Evolutionary conservation across 2,797 vertebrate genomes (phyloP).

Genomic region (Heteromormyrus szaboi): DNA sequence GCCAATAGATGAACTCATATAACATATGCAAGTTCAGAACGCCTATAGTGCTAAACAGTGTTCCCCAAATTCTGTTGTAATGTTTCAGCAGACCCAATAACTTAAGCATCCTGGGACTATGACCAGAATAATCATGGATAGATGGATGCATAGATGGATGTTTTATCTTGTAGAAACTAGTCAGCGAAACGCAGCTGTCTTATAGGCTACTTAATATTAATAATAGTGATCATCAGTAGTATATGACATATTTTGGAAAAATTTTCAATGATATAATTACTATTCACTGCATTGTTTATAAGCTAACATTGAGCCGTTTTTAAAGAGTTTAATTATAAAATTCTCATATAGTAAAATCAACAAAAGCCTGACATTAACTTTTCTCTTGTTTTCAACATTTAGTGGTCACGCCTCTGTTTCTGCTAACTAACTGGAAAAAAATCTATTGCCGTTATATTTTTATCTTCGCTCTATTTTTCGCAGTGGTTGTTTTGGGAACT

Average conservation of each 20-base stretch:
- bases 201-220: neutral
- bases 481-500: slow-evolving; percentile 64
- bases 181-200: neutral
- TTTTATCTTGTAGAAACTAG: neutral
- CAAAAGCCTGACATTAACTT: neutral
- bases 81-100: neutral
- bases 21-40: neutral
- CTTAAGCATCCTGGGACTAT: neutral
- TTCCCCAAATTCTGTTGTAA: neutral
- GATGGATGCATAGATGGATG: neutral
- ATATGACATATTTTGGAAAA: neutral
- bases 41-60: neutral
- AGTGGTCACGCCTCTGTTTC: slow-evolving; percentile 5
- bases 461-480: slow-evolving; percentile 40
- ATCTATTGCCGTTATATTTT: slow-evolving; percentile 40
- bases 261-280: neutral
- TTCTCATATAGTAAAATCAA: neutral
- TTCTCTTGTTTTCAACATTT: slow-evolving; percentile 10
- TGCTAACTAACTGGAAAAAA: slow-evolving; percentile 46
- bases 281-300: neutral
- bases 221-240: neutral
- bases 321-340: neutral
- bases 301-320: neutral
- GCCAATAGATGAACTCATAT: neutral
- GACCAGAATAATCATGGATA: neutral